Percentiles rank a stretch among this genome's conserved stretches.
Conservation (phyloP, 1,140 invertebrate species). For the Caerostris extrusa region DNA sequence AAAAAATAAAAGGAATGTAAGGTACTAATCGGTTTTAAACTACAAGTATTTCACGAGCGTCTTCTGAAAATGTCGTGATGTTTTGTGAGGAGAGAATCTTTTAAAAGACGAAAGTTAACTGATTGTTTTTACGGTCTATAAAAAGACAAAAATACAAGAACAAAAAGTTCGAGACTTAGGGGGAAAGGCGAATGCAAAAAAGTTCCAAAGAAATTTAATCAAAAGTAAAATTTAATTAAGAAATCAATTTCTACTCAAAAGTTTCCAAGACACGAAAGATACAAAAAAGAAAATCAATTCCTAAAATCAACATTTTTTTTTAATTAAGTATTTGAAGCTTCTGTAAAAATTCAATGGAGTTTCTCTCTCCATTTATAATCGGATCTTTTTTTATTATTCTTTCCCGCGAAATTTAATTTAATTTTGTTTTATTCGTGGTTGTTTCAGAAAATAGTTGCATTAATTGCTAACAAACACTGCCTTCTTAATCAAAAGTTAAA, state of each 20-base stretch:
- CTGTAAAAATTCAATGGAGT: slow-evolving; percentile 18
- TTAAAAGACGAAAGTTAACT: slow-evolving; percentile 16
- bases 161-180: neutral
- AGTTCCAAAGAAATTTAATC: slow-evolving; percentile 15
- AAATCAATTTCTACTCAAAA: slow-evolving; percentile 45
- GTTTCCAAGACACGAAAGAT: neutral
- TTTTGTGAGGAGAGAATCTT: neutral
- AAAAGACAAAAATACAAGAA: slow-evolving; percentile 1
- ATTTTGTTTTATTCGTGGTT: slow-evolving; percentile 47
- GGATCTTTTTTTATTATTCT: neutral
- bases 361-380: neutral
- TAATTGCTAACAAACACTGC: slow-evolving; percentile 40
- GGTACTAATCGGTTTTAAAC: slow-evolving; percentile 56
- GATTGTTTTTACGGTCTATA: slow-evolving; percentile 51
- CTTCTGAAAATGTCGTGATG: neutral
- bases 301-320: slow-evolving; percentile 59
- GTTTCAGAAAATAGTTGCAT: slow-evolving; percentile 28
- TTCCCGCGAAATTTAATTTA: slow-evolving; percentile 32
- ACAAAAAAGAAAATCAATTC: slow-evolving; percentile 66
- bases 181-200: neutral
- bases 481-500: neutral
- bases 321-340: slow-evolving; percentile 54
- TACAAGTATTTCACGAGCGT: neutral
- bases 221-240: slow-evolving; percentile 71
- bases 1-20: too few species aligned